Conservation (phyloP, 2,113 vertebrate genomes). For the Ahaetulla prasina region DNA sequence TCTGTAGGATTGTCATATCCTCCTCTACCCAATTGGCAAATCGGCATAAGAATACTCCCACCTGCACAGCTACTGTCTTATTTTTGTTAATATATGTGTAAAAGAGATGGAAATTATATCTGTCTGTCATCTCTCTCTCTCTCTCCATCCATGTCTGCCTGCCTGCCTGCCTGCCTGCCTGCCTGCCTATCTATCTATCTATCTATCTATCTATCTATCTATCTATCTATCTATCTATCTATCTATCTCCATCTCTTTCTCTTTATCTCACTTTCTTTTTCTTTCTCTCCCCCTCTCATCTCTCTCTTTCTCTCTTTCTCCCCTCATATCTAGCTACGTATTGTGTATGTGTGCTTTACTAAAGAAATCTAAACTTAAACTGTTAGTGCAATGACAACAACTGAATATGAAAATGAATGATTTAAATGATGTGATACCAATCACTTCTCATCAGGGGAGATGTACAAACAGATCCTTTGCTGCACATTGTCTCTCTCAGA, state of each 20-base stretch:
- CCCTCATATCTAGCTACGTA: not conserved
- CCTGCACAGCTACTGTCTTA: not conserved
- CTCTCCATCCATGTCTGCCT: no score
- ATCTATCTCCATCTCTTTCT: not conserved
- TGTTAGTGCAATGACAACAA: not conserved
- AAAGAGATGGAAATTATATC: not conserved
- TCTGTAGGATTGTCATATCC: not conserved
- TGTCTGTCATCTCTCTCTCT: not conserved
- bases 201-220: no score
- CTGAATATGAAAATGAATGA: not conserved
- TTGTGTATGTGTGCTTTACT: not conserved
- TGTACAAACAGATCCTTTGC: not conserved
- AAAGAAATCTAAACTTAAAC: not conserved
- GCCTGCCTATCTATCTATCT: not conserved
- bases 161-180: no score
- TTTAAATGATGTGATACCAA: not conserved
- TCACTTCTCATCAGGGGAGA: not conserved
- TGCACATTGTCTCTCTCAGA: not conserved
- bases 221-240: not conserved
- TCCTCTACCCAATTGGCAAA: not conserved
- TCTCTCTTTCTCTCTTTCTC: not conserved
- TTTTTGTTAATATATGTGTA: not conserved
- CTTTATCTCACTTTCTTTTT: not conserved
- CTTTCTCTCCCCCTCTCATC: not conserved
- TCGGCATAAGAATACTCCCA: not conserved